Evolutionary conservation across 1,140 invertebrate species (phyloP).

Genomic region (Euwallacea fornicatus): DNA sequence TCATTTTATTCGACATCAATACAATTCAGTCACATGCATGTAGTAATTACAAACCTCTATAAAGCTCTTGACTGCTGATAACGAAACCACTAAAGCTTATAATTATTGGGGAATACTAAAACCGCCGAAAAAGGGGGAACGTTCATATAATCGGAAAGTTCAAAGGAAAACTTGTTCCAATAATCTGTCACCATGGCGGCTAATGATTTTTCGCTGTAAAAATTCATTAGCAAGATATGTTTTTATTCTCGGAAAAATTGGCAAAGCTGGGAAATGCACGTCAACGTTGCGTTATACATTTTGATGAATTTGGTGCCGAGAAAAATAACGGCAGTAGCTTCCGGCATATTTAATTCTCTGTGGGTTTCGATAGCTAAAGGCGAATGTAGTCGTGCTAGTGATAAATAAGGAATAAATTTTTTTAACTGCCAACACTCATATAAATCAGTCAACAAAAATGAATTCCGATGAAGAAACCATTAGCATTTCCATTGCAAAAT

Average conservation of each 20-base stretch:
- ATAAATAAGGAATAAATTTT: too few relatives aligned
- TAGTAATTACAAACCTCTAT: too few relatives aligned
- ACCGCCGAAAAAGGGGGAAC: not conserved
- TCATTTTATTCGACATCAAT: too few relatives aligned
- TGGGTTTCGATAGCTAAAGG: not conserved
- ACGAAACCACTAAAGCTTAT: too few relatives aligned
- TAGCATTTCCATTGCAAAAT: not conserved
- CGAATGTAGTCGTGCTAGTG: too few relatives aligned
- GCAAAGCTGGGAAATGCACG: constrained; percentile 7
- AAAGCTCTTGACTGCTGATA: too few relatives aligned
- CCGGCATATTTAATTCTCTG: not conserved
- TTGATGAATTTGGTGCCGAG: constrained; percentile 7
- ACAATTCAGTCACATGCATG: too few relatives aligned
- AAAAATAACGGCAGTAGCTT: too few relatives aligned
- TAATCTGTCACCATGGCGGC: constrained; percentile 5
- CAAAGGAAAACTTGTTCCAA: constrained; percentile 7
- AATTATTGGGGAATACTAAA: too few relatives aligned
- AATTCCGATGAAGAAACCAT: not conserved
- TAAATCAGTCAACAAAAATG: not conserved
- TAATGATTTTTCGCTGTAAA: constrained; percentile 24
- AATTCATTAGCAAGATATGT: constrained; percentile 16
- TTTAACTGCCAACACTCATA: too few relatives aligned
- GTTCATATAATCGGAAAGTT: constrained; percentile 4
- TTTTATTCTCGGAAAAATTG: constrained; percentile 22
- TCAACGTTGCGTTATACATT: constrained; percentile 11